A percentile compares a stretch with the other conserved stretches of the same genome.
Evolutionary conservation across 2,113 vertebrate genomes (phyloP).

Genomic region (Ornithorhynchus anatinus): DNA sequence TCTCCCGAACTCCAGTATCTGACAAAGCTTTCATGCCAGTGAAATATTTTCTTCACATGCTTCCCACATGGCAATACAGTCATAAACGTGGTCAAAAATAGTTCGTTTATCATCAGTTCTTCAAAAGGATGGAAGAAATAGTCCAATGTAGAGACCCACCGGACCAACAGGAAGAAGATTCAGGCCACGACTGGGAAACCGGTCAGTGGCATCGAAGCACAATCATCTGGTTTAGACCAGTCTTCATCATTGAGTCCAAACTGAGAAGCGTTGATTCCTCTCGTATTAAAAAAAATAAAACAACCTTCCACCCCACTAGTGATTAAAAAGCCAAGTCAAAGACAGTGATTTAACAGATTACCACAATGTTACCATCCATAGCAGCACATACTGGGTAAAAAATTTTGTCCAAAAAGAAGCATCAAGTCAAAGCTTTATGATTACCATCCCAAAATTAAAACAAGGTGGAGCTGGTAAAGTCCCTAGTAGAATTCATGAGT

Average conservation of each 20-base stretch:
- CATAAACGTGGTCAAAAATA: too few relatives aligned
- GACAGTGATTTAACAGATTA: too few relatives aligned
- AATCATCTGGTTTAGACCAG: too few relatives aligned
- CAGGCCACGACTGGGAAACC: slow-evolving; percentile 17
- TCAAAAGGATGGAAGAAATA: slow-evolving; percentile 53
- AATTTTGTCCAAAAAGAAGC: too few relatives aligned
- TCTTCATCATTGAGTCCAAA: too few relatives aligned
- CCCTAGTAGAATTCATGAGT: not conserved
- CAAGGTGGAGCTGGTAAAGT: not conserved
- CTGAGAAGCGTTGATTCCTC: too few relatives aligned
- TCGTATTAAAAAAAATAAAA: too few relatives aligned
- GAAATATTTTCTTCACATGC: slow-evolving; percentile 56
- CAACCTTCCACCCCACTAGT: too few relatives aligned
- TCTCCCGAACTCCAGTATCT: slow-evolving; percentile 57
- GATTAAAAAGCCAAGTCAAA: too few relatives aligned
- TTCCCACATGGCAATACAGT: too few relatives aligned
- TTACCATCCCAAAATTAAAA: not conserved
- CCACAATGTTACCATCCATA: slow-evolving; percentile 37
- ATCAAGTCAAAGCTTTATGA: not conserved
- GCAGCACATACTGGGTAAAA: slow-evolving; percentile 32
- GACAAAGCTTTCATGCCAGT: slow-evolving; percentile 57
- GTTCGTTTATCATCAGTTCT: slow-evolving; percentile 53
- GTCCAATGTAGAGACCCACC: slow-evolving; percentile 34
- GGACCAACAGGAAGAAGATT: slow-evolving; percentile 29
- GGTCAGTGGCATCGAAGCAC: slow-evolving; percentile 45